Evolutionary conservation across 2,113 vertebrate genomes (phyloP), one percentile per base, ranked within the genome.

Genomic region (Oryzias curvinotus): DNA sequence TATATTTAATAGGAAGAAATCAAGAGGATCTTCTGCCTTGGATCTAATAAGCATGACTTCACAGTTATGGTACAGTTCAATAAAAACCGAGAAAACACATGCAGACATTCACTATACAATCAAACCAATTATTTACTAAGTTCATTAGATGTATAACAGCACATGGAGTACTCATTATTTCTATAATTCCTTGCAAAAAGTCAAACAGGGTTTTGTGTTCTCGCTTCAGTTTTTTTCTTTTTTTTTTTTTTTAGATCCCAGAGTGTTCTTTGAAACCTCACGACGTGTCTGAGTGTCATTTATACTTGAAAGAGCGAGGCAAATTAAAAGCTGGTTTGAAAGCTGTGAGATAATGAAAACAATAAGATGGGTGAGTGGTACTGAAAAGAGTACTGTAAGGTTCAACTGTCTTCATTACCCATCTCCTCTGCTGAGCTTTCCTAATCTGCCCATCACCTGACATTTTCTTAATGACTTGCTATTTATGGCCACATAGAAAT

Each of bases 401-500:
- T 71, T 85, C 71, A 83, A 81, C 69, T 77, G 71, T 78, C 77
- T 87, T 85, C 85, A 86, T 89, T 85, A 85, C 79, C 59, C 59
- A 64, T 81, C 21, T 70, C 70, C 76, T 78, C 80, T 70, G 80
- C 72, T 67, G 76, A 74, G 75, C 66, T 68, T 69, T 83, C 72
- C 71, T 86, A 86, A 89, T 90, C 86, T 83, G 76, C 69, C 80
- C 74, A 68, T 91, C 87, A 91, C 88, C 88, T 87, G 86, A 84
- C 80, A 87, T 77, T 72, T 78, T 80, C 70, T 78, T 91, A 91
- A 91, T 91, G 82, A 88, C 86, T 87, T 86, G 81, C 88, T 92
- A 91, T 91, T 91, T 91, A 82, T 83, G 78, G 82, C 77, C 60
- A 54, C 52, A 51, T 55, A 79, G 80, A 89, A 86, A 85, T 84